phyloP scores from a whole-genome alignment of 2,888 invertebrate genomes.

The Marronus borbonicus region DNA sequence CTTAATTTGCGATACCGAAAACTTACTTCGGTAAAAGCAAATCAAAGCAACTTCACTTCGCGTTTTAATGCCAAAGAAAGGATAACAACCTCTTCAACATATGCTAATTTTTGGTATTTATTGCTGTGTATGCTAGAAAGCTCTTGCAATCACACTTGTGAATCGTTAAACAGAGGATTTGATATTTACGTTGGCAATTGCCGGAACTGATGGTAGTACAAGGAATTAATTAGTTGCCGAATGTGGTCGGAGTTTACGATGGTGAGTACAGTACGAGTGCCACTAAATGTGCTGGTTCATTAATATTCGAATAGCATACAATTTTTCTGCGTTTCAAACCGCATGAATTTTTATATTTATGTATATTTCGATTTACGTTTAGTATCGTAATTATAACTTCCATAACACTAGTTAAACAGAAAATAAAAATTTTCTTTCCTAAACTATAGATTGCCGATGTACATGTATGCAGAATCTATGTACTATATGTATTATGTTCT shows the following conservation, averaged over 20 bases:
- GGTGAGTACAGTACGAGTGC: neutral
- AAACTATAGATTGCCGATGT: too few species aligned
- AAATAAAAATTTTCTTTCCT: too few species aligned
- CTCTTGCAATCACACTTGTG: conserved; percentile 1
- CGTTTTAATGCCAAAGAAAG: too few species aligned
- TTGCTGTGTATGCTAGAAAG: conserved; percentile 38
- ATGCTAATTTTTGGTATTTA: conserved; percentile 21
- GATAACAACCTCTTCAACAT: neutral
- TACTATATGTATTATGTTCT: too few species aligned
- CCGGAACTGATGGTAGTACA: conserved; percentile 65
- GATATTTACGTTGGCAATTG: conserved; percentile 67
- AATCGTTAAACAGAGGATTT: conserved; percentile 36
- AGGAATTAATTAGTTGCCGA: conserved; percentile 60
- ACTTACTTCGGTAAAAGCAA: too few species aligned
- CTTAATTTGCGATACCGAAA: too few species aligned
- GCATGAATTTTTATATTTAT: too few species aligned
- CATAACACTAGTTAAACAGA: too few species aligned
- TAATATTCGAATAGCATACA: neutral
- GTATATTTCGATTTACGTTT: too few species aligned
- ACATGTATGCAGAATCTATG: too few species aligned
- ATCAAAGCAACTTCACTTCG: too few species aligned
- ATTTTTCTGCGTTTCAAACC: neutral
- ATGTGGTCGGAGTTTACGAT: conserved; percentile 32
- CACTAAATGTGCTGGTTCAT: neutral
- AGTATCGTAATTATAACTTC: too few species aligned